Base-by-base conservation (phyloP, 2,113 vertebrate species). In the Carassius gibelio region DNA sequence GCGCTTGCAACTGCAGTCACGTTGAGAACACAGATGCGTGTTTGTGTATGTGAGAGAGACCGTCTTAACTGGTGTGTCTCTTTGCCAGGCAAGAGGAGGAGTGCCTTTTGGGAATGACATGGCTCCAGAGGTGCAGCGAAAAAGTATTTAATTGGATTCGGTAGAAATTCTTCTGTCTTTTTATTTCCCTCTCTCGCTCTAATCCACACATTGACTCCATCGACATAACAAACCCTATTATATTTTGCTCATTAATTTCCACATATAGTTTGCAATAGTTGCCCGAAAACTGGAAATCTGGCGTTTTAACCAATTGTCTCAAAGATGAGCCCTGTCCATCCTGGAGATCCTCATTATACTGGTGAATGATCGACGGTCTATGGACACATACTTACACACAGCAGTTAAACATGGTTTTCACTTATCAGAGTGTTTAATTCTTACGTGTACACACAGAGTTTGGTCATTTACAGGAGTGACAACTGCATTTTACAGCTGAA, bases 61-160 rank as follows among this genome's bases (percentile, higher is more conserved):
- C 2, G 50, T 84, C 83, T 88, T 89, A 91, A 91, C 89, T 91
- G 89, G 87, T 88, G 69, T 80, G 64, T 83, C 86, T 89, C 81
- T 45, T 86, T 15, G 77, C 57, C 55, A 75, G 80, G 82, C 84
- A 55, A 82, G 66, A 57, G 30, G 84, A 87, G 66, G 30, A 19
- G 71, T 86, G 87, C 87, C 90, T 91, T 85, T 82, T 86, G 91
- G 89, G 89, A 92, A 87, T 52, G 89, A 88, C 84, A 72, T 7
- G 26, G 82, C 87, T 90, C 88, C 76, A 87, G 89, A 88, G 89
- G 89, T 87, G 81, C 76, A 87, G 84, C 45, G 21, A 85, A 89
- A 88, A 88, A 88, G 83, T 91, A 88, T 90, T 92, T 92, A 91
- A 91, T 92, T 91, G 90, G 90, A 88, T 89, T 79, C 42, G 81